Evolutionary conservation across 64 coral and sea anemone species (phyloP).

Genomic region (Stichodactyla mertensii): DNA sequence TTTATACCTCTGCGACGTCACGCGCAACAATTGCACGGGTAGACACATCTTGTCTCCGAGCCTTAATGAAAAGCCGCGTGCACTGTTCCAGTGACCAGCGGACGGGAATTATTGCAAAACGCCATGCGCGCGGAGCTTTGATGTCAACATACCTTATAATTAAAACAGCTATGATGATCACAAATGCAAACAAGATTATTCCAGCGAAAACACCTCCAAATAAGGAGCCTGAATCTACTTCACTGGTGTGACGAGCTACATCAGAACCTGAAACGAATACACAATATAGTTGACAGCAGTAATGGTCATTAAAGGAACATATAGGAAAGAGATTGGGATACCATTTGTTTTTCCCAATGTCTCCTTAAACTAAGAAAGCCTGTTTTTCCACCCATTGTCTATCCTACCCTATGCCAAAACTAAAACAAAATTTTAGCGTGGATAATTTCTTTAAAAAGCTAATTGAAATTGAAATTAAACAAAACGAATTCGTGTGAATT

Average conservation of each 20-base stretch:
- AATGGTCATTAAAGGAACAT: neutral
- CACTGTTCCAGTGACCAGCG: no score
- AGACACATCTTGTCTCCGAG: no score
- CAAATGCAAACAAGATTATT: constrained; percentile 62
- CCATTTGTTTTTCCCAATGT: neutral
- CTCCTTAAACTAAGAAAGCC: neutral
- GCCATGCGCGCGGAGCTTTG: neutral
- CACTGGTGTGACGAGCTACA: constrained; percentile 1
- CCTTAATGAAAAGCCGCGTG: no score
- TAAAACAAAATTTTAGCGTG: no score
- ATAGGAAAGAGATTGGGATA: neutral
- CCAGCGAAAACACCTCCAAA: constrained; percentile 83
- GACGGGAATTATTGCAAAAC: neutral
- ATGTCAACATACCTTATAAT: constrained; percentile 49
- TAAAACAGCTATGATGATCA: constrained; percentile 71
- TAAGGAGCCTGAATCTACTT: constrained; percentile 55
- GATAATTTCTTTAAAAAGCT: no score
- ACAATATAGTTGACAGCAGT: neutral
- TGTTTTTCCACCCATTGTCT: neutral
- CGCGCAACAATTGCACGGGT: no score
- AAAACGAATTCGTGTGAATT: no score
- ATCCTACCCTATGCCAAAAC: no score
- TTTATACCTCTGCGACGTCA: no score
- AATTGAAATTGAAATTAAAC: no score
- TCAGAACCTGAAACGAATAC: constrained; percentile 9